phyloP scores from a whole-genome alignment of 2,888 invertebrate genomes.

The Melinopterus prodromus region DNA sequence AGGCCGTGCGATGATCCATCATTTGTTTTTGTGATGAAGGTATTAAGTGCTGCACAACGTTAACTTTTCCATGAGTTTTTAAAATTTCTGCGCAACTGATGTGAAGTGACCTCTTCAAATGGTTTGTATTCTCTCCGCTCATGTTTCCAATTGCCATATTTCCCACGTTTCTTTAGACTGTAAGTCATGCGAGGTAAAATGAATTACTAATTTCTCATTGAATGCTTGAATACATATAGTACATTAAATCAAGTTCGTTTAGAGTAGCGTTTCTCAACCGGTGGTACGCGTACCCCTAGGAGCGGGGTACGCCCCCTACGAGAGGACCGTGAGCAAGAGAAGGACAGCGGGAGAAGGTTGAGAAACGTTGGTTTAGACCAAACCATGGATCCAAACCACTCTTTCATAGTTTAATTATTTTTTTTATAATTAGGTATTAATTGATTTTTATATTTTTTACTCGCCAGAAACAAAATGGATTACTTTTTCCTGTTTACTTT shows the following conservation, averaged over 20 bases:
- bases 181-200: not conserved
- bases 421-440: not conserved
- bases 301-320: no score
- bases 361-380: not conserved
- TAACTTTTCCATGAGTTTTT: not conserved
- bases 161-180: not conserved
- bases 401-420: not conserved
- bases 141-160: not conserved
- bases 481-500: not conserved
- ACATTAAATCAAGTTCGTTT: not conserved
- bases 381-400: no score
- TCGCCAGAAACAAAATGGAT: not conserved
- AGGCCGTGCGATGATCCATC: not conserved
- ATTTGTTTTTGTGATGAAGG: not conserved
- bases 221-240: not conserved
- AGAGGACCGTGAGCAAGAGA: no score
- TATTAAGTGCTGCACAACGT: not conserved
- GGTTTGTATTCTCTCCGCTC: not conserved
- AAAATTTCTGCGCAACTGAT: not conserved
- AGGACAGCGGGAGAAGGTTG: no score
- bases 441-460: not conserved
- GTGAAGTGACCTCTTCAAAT: not conserved
- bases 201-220: not conserved
- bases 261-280: no score
- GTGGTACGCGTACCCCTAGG: no score